Evolutionary conservation across 2,113 vertebrate species (phyloP).

Genomic region (Daubentonia madagascariensis): DNA sequence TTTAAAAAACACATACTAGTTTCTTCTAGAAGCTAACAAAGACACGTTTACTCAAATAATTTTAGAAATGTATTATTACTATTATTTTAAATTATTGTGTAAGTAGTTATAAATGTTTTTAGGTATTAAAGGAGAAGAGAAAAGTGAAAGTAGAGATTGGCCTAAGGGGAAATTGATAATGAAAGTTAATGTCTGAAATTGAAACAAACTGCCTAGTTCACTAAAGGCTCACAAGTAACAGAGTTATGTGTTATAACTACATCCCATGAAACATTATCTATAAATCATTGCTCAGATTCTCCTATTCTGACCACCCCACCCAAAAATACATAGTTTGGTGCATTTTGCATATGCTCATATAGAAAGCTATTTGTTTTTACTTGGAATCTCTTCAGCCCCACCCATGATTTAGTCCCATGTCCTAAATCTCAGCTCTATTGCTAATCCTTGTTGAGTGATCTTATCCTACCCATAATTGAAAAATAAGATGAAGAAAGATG

Average conservation of each 20-base stretch:
- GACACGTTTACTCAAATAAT: neutral
- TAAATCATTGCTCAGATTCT: neutral
- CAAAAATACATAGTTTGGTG: neutral
- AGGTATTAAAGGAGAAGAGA: slow-evolving; percentile 51
- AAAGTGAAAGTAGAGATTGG: neutral
- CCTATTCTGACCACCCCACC: neutral
- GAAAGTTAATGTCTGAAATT: neutral
- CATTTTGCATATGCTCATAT: neutral
- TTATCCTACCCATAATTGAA: neutral
- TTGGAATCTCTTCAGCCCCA: neutral
- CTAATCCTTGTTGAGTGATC: neutral
- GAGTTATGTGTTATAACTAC: neutral
- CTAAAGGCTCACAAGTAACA: neutral
- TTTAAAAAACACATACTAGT: neutral
- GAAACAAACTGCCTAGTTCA: neutral
- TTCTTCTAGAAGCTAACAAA: slow-evolving; percentile 6
- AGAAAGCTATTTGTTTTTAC: neutral
- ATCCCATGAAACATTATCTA: neutral
- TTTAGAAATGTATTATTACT: slow-evolving; percentile 25
- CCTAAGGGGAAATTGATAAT: slow-evolving; percentile 50
- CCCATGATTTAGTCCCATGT: neutral
- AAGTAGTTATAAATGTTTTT: slow-evolving; percentile 32
- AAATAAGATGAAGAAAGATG: neutral
- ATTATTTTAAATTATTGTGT: slow-evolving; percentile 31
- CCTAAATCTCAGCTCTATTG: neutral